Evolutionary conservation across 2,888 invertebrate genomes (phyloP).

Genomic region (Candidula unifasciata): DNA sequence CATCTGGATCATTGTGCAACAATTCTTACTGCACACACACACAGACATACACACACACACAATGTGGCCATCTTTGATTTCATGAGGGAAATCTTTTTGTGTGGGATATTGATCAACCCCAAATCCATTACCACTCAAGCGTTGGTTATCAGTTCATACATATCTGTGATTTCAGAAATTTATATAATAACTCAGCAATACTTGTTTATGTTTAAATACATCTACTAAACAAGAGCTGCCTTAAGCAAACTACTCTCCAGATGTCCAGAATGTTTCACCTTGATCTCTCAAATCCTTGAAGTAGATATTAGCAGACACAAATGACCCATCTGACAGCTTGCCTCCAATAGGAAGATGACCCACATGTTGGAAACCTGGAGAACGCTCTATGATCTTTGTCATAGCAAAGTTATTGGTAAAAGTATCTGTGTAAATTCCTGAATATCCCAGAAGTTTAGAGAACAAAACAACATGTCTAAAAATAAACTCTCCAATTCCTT

Average conservation of each 20-base stretch:
- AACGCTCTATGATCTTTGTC: conserved; percentile 56
- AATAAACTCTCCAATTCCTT: conserved; percentile 61
- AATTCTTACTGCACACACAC: too few relatives aligned
- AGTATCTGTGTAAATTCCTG: conserved; percentile 60
- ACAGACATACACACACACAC: conserved; percentile 40
- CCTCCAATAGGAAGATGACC: conserved; percentile 58
- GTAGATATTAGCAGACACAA: conserved; percentile 54
- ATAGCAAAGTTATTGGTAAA: conserved; percentile 59
- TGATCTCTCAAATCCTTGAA: conserved; percentile 51
- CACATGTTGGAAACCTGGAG: conserved; percentile 55
- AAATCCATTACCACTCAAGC: conserved; percentile 58
- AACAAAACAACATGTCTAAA: conserved; percentile 56
- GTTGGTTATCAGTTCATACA: conserved; percentile 58
- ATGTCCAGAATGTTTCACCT: too few relatives aligned
- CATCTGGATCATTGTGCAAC: conserved; percentile 52
- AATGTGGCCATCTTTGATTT: conserved; percentile 56
- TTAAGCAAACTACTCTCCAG: too few relatives aligned
- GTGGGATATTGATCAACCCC: conserved; percentile 59
- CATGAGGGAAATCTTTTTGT: conserved; percentile 59
- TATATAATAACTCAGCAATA: too few relatives aligned
- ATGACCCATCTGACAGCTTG: conserved; percentile 52
- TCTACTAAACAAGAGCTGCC: too few relatives aligned
- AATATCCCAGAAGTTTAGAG: conserved; percentile 57
- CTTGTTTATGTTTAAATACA: too few relatives aligned
- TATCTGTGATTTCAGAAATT: conserved; percentile 47